Conservation (phyloP, 2,113 vertebrate genomes). For the Marmota flaviventris region DNA sequence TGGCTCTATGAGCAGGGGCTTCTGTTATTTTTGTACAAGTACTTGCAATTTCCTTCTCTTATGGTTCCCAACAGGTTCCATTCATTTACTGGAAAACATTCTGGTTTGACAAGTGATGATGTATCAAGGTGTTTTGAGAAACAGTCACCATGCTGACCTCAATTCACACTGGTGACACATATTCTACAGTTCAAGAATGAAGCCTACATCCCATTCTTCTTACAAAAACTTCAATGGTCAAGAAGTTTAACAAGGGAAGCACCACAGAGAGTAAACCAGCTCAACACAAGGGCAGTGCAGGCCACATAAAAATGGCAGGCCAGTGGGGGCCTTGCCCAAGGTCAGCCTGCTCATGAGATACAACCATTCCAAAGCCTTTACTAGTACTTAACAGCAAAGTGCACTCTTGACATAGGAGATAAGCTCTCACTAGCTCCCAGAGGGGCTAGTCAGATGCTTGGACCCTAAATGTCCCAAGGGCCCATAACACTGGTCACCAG, state of each 20-base stretch:
- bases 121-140: not conserved
- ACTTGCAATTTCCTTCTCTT: not conserved
- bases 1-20: not conserved
- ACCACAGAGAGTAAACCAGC: not conserved
- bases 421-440: not conserved
- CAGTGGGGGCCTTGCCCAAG: not conserved
- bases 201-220: not conserved
- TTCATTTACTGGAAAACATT: not conserved
- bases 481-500: too few species aligned
- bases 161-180: not conserved
- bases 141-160: accelerated
- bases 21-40: not conserved
- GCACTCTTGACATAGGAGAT: not conserved
- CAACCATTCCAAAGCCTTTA: not conserved
- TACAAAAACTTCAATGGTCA: not conserved
- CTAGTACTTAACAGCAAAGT: not conserved
- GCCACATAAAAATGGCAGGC: not conserved
- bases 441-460: not conserved
- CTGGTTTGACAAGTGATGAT: not conserved
- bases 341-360: not conserved
- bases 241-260: not conserved
- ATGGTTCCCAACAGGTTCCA: not conserved
- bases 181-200: not conserved
- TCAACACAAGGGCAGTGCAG: not conserved
- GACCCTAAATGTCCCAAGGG: not conserved